Conservation (phyloP, 2,888 invertebrate genomes). For the Lissonota sp. region DNA sequence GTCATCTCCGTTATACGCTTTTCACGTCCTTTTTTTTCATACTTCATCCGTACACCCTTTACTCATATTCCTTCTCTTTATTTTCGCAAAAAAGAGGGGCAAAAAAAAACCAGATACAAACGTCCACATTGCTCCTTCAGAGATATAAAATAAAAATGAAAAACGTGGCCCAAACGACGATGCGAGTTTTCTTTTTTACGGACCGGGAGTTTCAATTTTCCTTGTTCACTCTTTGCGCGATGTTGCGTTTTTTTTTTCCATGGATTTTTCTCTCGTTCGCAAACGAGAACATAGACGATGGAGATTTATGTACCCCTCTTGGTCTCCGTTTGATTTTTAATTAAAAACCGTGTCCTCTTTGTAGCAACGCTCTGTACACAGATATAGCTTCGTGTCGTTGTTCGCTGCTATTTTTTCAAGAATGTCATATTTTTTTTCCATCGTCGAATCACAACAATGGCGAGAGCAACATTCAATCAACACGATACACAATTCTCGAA, state of each 20-base stretch:
- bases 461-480: too few species aligned
- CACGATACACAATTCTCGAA: too few species aligned
- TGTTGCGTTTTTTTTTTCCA: neutral
- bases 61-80: constrained; percentile 14
- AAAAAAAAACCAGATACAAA: constrained; percentile 13
- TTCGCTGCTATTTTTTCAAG: neutral
- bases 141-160: constrained; percentile 43
- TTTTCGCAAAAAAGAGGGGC: neutral
- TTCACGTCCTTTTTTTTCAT: constrained; percentile 8
- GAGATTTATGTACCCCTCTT: neutral
- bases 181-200: neutral
- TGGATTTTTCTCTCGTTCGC: constrained; percentile 9
- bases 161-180: constrained; percentile 2
- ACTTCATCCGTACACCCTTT: constrained; percentile 12
- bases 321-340: neutral
- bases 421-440: neutral
- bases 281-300: constrained; percentile 8
- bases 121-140: neutral
- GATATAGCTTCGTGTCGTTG: neutral
- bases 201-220: constrained; percentile 49
- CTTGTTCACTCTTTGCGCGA: constrained; percentile 10
- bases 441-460: neutral
- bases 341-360: constrained; percentile 5
- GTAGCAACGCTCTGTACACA: neutral
- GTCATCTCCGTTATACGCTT: constrained; percentile 11